These are phyloP conservation scores for Agonum fuliginosum DNA, from an alignment of 2,888 invertebrate genomes.

Conservation along the genomic window DNA sequence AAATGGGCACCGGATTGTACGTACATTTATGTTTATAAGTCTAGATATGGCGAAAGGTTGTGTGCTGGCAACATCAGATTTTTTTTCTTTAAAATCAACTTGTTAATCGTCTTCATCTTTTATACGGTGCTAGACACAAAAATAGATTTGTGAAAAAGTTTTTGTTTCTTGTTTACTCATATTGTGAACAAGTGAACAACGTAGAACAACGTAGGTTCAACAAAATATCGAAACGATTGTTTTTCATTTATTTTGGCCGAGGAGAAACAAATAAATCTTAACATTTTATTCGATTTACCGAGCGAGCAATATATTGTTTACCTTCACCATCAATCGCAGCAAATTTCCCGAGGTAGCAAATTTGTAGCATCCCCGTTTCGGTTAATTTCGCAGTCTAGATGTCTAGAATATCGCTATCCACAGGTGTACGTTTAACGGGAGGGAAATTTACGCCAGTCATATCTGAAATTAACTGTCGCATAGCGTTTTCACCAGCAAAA, in stretches of 20 bases:
- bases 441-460: slow-evolving; percentile 50
- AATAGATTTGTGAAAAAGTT: too few species aligned
- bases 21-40: too few species aligned
- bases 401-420: slow-evolving; percentile 26
- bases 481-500: slow-evolving; percentile 51
- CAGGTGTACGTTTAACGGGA: slow-evolving; percentile 48
- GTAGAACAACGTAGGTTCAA: not conserved
- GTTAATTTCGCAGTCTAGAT: slow-evolving; percentile 29
- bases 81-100: too few species aligned
- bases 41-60: too few species aligned
- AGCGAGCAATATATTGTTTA: not conserved
- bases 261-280: slow-evolving; percentile 16
- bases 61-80: too few species aligned
- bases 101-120: too few species aligned
- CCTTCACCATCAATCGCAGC: slow-evolving; percentile 7
- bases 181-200: not conserved
- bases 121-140: too few species aligned
- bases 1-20: too few species aligned
- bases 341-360: slow-evolving; percentile 12
- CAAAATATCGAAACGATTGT: not conserved
- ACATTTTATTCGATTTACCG: slow-evolving; percentile 16
- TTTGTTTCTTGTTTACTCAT: not conserved
- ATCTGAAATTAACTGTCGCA: slow-evolving; percentile 54
- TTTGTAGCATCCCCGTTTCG: slow-evolving; percentile 21
- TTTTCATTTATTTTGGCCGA: not conserved